Conservation (phyloP, 2,797 vertebrate genomes). For the Podargus strigoides region DNA sequence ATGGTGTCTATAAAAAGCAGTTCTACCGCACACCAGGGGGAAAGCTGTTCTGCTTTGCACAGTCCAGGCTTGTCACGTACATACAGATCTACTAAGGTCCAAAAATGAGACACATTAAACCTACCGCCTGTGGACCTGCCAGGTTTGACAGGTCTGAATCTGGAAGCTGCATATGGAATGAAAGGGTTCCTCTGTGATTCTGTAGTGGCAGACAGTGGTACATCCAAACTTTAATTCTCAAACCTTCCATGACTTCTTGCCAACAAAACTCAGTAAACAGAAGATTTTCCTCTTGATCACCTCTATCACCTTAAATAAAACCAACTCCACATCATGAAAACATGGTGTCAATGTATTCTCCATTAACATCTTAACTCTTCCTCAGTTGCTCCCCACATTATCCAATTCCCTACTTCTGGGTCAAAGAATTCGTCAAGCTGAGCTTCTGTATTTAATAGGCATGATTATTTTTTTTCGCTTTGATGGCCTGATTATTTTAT, state of each 20-base stretch:
- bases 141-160: conserved; percentile 43
- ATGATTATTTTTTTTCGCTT: background rate
- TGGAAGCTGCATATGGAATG: background rate
- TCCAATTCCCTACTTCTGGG: background rate
- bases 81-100: background rate
- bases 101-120: conserved; percentile 33
- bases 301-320: background rate
- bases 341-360: background rate
- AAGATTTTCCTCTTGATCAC: background rate
- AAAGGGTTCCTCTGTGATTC: conserved; percentile 12
- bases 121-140: conserved; percentile 15
- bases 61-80: background rate
- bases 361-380: background rate
- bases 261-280: background rate
- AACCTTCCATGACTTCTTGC: conserved; percentile 30
- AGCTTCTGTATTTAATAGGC: background rate
- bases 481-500: background rate
- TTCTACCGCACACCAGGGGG: background rate
- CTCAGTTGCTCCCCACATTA: background rate
- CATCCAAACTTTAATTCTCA: background rate
- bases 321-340: background rate
- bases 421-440: background rate
- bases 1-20: background rate
- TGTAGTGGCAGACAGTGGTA: background rate
- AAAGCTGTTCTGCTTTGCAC: background rate